A percentile compares a stretch with the other conserved stretches of the same genome.
Evolutionary conservation across 2,797 vertebrate species (phyloP).

Genomic region (Halcyon leucocephala): DNA sequence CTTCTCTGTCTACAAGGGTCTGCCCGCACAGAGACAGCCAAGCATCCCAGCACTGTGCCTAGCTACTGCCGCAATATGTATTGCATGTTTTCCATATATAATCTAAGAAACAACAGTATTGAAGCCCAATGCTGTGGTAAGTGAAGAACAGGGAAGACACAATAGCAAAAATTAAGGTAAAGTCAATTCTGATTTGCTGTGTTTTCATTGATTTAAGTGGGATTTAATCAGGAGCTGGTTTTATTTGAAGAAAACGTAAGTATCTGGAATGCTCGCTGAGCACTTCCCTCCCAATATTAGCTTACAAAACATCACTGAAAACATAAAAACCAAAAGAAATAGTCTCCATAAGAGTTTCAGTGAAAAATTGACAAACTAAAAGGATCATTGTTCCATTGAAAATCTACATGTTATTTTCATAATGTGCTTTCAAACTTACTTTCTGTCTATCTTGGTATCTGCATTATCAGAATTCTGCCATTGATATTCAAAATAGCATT

Average conservation of each 20-base stretch:
- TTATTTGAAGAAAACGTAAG: neutral
- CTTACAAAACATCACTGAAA: neutral
- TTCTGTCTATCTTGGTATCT: neutral
- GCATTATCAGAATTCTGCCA: neutral
- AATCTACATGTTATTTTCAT: neutral
- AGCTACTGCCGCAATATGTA: neutral
- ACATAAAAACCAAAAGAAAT: fast-evolving
- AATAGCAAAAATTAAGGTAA: neutral
- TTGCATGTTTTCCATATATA: neutral
- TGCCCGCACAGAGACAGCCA: neutral
- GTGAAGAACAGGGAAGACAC: neutral
- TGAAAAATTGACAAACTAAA: neutral
- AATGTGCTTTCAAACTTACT: neutral
- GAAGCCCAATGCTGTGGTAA: neutral
- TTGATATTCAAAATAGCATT: neutral
- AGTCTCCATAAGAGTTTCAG: neutral
- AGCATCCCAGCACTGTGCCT: neutral
- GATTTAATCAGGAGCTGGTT: neutral
- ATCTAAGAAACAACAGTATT: neutral
- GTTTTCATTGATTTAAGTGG: neutral
- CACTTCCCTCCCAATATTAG: neutral
- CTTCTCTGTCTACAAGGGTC: neutral
- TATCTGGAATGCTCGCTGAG: neutral
- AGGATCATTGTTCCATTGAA: neutral
- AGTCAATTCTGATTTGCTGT: neutral